Evolutionary conservation across 2,888 invertebrate species (phyloP), one percentile per base, ranked within the genome.

Genomic region (Archaeoteleia sp.): DNA sequence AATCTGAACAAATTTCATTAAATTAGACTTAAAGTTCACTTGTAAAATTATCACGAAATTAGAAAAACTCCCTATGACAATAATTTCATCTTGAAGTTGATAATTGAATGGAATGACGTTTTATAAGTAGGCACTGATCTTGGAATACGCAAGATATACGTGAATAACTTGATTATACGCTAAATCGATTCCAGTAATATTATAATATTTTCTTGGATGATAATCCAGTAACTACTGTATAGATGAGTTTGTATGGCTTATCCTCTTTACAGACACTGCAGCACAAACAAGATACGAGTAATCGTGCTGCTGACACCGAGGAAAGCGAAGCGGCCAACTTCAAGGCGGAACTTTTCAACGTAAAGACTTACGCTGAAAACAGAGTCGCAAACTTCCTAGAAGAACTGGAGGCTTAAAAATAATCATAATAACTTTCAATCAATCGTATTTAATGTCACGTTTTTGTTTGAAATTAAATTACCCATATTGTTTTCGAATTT

Each of bases 181-280:
- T 27, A 39, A 55, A 48, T 54, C 30, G 46, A 35, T 58, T 13
- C 46, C 6, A 30, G 43, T 34, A 39, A 55, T 67, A 61, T 51
- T 46, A 46, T 29, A 55, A 67, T 67, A 61, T 57, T 61, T 62
- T 46, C 48, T 39, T 14, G 34, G 30, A 55, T 61, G 55, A 67
- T 67, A 61, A 29, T 55, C 45, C 9, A 4, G 34, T 51, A 54
- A 54, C 62, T 67, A 53, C 57, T 30, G 67, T 68, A 58, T 54
- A 49, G 48, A 68, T 68, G 68, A 68, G 51, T 63, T 49, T 54
- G 57, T 54, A 60, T 55, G 49, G 34, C 58, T 63, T 68, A 68
- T 63, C 58, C 58, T 58, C 45, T 68, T 68, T 68, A 58, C 67
- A 68, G 62, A 58, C 62, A 58, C 48, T 62, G 62, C 53, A 58